Base-by-base conservation (phyloP, 2,797 vertebrate genomes). In the Telmatherina bonti region DNA sequence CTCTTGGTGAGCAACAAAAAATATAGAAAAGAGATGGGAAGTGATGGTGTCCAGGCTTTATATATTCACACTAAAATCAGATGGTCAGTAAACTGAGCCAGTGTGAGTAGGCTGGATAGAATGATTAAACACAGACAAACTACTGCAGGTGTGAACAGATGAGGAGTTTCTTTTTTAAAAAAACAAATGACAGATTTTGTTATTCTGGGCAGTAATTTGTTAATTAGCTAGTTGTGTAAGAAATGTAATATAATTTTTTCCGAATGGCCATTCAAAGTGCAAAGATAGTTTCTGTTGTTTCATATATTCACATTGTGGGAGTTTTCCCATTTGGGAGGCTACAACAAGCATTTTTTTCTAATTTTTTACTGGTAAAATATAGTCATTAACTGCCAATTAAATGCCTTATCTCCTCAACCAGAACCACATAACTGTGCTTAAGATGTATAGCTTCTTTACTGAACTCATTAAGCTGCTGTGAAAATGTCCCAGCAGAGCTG, bases 401-500 rank as follows among this genome's bases (percentile, higher is more conserved):
- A 26, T 6, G 15, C 5, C 4, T 33, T 53, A 38, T 38, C 31
- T 36, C 31, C 43, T 57, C 30, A 24, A 36, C 31, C 31, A 15
- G 51, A 3, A 22, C 2, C 33, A 13, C n/a, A 36, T n/a, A 62
- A 13, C 0, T 24, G 22, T 24, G 26, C 24, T 26, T 4, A 38
- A 41, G 54, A 43, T 13, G 31, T 18, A 35, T 3, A 18, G 43
- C 31, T 47, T 52, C n/a, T 57, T 52, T 35, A 69, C 38, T 10
- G 2, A 1, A 12, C 4, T 41, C 16, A 47, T 29, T 62, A 3
- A 7, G 4, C 18, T 61, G 47, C 5, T 22, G 36, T 41, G 41
- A 63, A 36, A 69, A 52, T 12, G 30, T 58, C 63, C 53, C 60
- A 38, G 47, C 24, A 30, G 3, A 15, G 58, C 43, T 57, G 31